These are phyloP conservation scores for Gymnobelideus leadbeateri DNA, from an alignment of 2,113 vertebrate species.

Conservation along the genomic window DNA sequence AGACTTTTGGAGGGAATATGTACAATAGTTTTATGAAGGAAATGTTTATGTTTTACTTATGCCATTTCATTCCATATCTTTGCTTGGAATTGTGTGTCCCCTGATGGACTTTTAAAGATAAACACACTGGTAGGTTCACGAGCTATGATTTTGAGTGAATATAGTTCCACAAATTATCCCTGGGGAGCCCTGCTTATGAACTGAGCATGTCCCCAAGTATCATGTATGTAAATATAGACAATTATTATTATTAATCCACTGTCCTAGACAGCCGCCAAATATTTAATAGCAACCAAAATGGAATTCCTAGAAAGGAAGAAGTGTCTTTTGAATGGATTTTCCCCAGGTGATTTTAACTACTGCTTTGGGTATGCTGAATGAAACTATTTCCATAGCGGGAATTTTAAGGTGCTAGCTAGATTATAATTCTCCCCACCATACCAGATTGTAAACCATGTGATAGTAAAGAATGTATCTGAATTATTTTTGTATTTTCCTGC, in stretches of 20 bases:
- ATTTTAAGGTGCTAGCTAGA: not conserved
- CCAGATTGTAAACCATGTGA: not conserved
- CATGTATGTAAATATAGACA: not conserved
- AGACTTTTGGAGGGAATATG: not conserved
- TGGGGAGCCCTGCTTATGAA: not conserved
- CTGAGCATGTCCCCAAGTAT: not conserved
- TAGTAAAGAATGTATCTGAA: not conserved
- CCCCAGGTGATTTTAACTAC: not conserved
- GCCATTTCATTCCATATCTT: not conserved
- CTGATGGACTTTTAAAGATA: not conserved
- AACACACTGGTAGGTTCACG: not conserved
- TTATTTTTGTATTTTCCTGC: not conserved
- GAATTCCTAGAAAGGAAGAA: not conserved
- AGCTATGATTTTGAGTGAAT: not conserved
- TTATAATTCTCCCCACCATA: not conserved
- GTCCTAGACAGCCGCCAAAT: not conserved
- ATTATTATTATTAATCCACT: not conserved
- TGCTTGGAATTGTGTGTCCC: not conserved
- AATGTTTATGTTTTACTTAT: not conserved
- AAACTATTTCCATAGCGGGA: not conserved
- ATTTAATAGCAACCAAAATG: not conserved
- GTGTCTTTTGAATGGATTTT: not conserved
- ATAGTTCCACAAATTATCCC: not conserved
- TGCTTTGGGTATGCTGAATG: not conserved
- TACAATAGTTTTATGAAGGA: not conserved